These are phyloP conservation scores for Empis stercorea DNA, from an alignment of 2,888 invertebrate species.

Conservation along the genomic window DNA sequence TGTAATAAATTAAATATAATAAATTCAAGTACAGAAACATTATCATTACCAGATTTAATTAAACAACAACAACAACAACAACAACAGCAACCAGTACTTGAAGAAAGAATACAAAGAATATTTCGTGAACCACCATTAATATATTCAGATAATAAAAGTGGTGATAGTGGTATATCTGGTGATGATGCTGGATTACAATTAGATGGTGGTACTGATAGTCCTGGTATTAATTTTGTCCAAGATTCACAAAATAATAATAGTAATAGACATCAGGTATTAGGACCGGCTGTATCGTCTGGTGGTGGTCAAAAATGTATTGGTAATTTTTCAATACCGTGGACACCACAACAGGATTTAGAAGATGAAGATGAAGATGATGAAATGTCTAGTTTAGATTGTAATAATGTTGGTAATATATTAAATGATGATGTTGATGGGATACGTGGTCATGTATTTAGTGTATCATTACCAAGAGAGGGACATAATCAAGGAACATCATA, in stretches of 20 bases:
- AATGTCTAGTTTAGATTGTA: conserved; percentile 39
- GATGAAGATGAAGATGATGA: conserved; percentile 37
- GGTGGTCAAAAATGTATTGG: conserved; percentile 7
- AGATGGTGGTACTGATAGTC: conserved; percentile 18
- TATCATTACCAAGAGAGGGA: conserved; percentile 59
- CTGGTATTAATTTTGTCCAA: neutral
- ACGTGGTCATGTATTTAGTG: conserved; percentile 53
- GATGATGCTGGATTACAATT: conserved; percentile 46
- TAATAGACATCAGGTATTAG: neutral
- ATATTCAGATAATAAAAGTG: conserved; percentile 53
- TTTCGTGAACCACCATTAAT: conserved; percentile 40
- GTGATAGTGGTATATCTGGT: conserved; percentile 73
- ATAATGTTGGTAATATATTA: conserved; percentile 19
- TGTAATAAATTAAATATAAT: conserved; percentile 8
- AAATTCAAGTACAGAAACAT: conserved; percentile 4
- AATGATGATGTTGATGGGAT: conserved; percentile 29
- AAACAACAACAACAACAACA: conserved; percentile 1
- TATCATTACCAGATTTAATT: neutral
- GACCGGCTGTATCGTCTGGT: conserved; percentile 4
- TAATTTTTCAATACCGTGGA: conserved; percentile 46
- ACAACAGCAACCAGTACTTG: conserved; percentile 24
- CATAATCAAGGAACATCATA: conserved; percentile 30
- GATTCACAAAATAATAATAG: neutral
- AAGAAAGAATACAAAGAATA: conserved; percentile 41
- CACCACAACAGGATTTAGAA: conserved; percentile 74